phyloP scores from a whole-genome alignment of 2,797 vertebrate genomes.

The Potorous gilbertii region DNA sequence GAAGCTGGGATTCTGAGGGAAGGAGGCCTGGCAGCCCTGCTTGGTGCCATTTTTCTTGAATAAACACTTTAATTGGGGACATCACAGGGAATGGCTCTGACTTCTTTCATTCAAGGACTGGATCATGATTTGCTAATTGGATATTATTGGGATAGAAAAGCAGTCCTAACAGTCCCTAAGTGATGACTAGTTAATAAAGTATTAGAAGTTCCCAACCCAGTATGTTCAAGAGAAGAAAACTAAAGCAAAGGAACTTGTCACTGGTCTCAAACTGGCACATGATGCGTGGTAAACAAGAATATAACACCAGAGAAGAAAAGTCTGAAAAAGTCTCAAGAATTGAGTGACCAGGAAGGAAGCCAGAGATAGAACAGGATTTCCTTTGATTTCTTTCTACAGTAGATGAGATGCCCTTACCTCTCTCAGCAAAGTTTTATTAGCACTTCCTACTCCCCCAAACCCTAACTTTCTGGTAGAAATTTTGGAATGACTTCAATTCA shows the following conservation, averaged over 20 bases:
- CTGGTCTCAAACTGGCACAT: not conserved
- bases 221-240: slow-evolving; percentile 3
- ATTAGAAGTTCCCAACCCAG: slow-evolving; percentile 52
- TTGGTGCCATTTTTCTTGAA: slow-evolving; percentile 65
- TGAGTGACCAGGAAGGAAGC: not conserved
- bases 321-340: not conserved
- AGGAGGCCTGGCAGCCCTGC: slow-evolving; percentile 24
- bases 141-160: slow-evolving; percentile 69
- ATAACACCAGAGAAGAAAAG: not conserved
- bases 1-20: slow-evolving; percentile 18
- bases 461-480: not conserved
- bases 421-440: not conserved
- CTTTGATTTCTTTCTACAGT: not conserved
- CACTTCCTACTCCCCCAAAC: not conserved
- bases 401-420: not conserved
- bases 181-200: slow-evolving; percentile 72
- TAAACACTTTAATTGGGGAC: slow-evolving; percentile 79
- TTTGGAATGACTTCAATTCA: not conserved
- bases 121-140: slow-evolving; percentile 78
- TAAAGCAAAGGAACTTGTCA: not conserved
- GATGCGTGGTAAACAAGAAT: not conserved
- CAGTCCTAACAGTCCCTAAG: slow-evolving; percentile 54
- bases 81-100: slow-evolving; percentile 76
- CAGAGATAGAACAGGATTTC: not conserved
- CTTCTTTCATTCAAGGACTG: slow-evolving; percentile 66